Conservation (phyloP, 2,113 vertebrate species). For the Chlamydotis undulata region DNA sequence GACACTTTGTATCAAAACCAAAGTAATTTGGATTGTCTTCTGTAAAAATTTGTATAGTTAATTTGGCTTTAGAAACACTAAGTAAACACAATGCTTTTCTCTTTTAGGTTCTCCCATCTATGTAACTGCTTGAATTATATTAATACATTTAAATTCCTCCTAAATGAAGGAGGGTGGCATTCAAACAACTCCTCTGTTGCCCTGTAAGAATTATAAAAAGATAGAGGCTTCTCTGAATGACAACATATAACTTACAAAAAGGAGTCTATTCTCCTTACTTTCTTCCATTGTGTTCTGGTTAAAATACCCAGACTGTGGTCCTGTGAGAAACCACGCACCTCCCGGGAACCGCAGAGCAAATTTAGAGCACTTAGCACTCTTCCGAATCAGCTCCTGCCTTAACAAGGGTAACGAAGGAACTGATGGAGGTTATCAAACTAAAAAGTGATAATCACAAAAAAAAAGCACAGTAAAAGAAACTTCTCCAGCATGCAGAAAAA, state of each 20-base stretch:
- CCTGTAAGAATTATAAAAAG: neutral
- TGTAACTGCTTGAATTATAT: neutral
- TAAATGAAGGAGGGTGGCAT: neutral
- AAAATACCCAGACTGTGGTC: neutral
- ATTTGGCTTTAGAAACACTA: slow-evolving; percentile 6
- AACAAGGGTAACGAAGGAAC: slow-evolving; percentile 22
- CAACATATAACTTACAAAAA: neutral
- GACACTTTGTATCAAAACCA: neutral
- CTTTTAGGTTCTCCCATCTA: slow-evolving; percentile 2
- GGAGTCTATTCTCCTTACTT: neutral
- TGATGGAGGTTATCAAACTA: slow-evolving; percentile 9
- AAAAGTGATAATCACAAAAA: neutral
- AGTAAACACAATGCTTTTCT: neutral
- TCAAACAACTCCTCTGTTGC: neutral
- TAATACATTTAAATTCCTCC: neutral
- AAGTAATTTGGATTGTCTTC: neutral
- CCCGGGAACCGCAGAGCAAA: slow-evolving; percentile 34
- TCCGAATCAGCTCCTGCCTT: neutral
- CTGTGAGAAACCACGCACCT: slow-evolving; percentile 33
- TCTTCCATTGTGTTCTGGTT: slow-evolving; percentile 3
- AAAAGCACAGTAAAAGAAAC: neutral
- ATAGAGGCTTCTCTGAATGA: neutral
- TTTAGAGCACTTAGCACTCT: slow-evolving; percentile 48
- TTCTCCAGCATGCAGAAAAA: neutral
- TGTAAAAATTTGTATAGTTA: neutral